phyloP scores from a whole-genome alignment of 2,113 vertebrate species.

The Paralichthys olivaceus region DNA sequence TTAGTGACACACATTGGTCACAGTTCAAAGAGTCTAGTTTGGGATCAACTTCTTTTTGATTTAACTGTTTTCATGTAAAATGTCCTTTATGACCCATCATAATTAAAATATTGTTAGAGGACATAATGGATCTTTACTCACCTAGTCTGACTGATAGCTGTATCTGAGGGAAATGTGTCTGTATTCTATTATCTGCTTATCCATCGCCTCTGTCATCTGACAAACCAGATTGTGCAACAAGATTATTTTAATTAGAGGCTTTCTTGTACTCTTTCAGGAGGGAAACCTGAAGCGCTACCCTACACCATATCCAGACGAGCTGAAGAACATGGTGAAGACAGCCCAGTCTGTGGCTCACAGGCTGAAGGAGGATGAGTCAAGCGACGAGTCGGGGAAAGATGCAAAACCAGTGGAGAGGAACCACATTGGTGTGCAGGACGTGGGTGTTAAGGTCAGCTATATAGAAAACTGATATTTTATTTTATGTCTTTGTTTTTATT shows the following conservation, averaged over 20 bases:
- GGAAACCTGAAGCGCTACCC: conserved; percentile 98
- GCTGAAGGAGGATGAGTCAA: conserved; percentile 93
- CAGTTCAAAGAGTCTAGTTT: not conserved
- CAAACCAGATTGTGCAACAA: not conserved
- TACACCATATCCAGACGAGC: conserved; percentile 96
- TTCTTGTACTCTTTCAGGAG: conserved; percentile 82
- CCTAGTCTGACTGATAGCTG: not conserved
- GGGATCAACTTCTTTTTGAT: not conserved
- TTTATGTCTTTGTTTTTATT: not conserved
- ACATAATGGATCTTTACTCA: not conserved
- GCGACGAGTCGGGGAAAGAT: conserved; percentile 86
- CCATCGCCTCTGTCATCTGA: not conserved
- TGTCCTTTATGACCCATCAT: not conserved
- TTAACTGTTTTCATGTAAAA: not conserved
- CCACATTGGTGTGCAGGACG: conserved; percentile 88
- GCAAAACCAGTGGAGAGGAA: conserved; percentile 84
- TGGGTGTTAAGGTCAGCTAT: conserved; percentile 88
- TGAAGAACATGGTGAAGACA: conserved; percentile 99
- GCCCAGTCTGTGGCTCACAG: conserved; percentile 97
- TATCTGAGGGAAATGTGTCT: not conserved
- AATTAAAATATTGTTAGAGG: not conserved
- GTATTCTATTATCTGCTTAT: not conserved
- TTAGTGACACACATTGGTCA: conserved; percentile 66
- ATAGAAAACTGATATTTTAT: too few relatives aligned
- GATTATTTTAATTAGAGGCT: not conserved